A percentile compares a stretch with the other conserved stretches of the same genome.
Conservation (phyloP, 1,140 invertebrate genomes). For the Dufourea novaeangliae region DNA sequence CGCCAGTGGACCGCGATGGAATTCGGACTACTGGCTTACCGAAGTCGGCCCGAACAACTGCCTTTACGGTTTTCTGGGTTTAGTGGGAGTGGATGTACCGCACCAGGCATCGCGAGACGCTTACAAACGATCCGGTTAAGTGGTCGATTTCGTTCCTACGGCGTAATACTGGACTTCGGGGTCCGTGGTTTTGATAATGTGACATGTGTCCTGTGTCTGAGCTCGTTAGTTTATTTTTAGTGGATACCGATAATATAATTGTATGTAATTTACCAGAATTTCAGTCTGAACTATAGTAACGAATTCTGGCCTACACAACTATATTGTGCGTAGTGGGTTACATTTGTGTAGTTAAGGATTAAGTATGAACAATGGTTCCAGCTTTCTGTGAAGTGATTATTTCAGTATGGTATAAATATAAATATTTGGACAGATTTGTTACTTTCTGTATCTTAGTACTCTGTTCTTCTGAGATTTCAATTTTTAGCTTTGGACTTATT, state of each 20-base stretch:
- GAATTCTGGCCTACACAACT: too few relatives aligned
- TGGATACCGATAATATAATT: too few relatives aligned
- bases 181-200: neutral
- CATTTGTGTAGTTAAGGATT: too few relatives aligned
- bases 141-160: constrained; percentile 4
- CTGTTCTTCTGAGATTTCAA: too few relatives aligned
- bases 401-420: too few relatives aligned
- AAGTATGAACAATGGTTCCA: too few relatives aligned
- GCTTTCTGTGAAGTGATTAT: too few relatives aligned
- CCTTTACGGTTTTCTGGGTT: constrained; percentile 23
- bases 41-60: constrained; percentile 23
- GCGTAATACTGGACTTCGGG: neutral
- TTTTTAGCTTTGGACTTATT: too few relatives aligned
- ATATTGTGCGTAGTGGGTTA: too few relatives aligned
- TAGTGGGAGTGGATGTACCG: neutral
- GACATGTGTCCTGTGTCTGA: neutral
- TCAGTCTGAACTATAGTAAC: too few relatives aligned
- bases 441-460: too few relatives aligned
- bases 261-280: neutral
- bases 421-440: too few relatives aligned
- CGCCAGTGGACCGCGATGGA: constrained; percentile 29
- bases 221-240: neutral
- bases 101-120: neutral
- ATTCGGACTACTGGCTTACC: neutral
- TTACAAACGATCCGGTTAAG: neutral